Evolutionary conservation across 2,888 invertebrate species (phyloP).

Genomic region (Parapristionchus giblindavisi): DNA sequence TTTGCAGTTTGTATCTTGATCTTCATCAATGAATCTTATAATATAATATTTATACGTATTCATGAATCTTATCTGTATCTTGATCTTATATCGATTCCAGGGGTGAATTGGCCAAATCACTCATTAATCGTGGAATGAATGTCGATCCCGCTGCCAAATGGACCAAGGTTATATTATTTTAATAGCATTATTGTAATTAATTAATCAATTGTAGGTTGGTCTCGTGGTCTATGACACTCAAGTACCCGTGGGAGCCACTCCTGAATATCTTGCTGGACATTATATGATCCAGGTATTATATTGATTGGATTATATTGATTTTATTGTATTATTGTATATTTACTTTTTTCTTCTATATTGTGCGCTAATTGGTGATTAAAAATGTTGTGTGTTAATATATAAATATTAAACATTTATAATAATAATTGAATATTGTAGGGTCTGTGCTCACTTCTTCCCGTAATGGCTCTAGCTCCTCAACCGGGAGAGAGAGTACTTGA

Average conservation of each 20-base stretch:
- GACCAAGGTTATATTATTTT: slow-evolving; percentile 82
- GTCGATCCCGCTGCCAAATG: slow-evolving; percentile 97
- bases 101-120: slow-evolving; percentile 75
- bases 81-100: slow-evolving; percentile 41
- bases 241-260: slow-evolving; percentile 94
- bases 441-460: slow-evolving; percentile 89
- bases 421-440: slow-evolving; percentile 35
- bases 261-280: slow-evolving; percentile 97
- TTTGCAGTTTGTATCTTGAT: slow-evolving; percentile 31
- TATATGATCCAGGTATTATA: slow-evolving; percentile 81
- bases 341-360: background rate
- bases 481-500: slow-evolving; percentile 83
- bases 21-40: background rate
- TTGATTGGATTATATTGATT: background rate
- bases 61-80: no score
- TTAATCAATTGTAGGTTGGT: slow-evolving; percentile 75
- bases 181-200: background rate
- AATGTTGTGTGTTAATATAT: background rate
- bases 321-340: background rate
- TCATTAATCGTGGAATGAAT: slow-evolving; percentile 96
- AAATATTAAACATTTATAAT: background rate
- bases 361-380: no score
- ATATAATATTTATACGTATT: background rate
- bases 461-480: slow-evolving; percentile 96
- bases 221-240: slow-evolving; percentile 93